Evolutionary conservation across 1,140 invertebrate genomes (phyloP).

Genomic region (Dreissena rostriformis): DNA sequence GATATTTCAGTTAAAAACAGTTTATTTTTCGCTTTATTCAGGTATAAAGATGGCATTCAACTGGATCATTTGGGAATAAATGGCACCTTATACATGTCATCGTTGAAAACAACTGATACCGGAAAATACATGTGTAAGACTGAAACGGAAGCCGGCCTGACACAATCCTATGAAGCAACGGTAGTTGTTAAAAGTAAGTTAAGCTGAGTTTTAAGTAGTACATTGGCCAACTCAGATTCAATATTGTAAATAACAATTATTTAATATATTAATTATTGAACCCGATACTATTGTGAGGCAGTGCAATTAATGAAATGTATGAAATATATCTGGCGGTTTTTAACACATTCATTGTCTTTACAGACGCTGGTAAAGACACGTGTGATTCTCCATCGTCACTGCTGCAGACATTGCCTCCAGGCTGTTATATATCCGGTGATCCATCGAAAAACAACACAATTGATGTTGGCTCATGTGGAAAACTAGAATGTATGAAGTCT

Average conservation of each 20-base stretch:
- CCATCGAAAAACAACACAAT: background rate
- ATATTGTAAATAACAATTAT: too few relatives aligned
- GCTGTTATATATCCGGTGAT: background rate
- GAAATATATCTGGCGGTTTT: too few relatives aligned
- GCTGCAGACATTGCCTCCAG: background rate
- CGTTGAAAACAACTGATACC: background rate
- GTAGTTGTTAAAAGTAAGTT: too few relatives aligned
- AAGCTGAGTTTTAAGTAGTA: too few relatives aligned
- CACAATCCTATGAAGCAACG: background rate
- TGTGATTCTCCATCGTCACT: background rate
- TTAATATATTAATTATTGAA: too few relatives aligned
- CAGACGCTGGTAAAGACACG: background rate
- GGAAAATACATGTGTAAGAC: constrained; percentile 8
- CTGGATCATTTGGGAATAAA: constrained; percentile 1
- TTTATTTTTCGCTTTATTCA: too few relatives aligned
- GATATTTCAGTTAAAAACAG: too few relatives aligned
- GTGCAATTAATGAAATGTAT: too few relatives aligned
- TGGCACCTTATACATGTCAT: background rate
- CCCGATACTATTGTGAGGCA: too few relatives aligned
- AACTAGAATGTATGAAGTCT: background rate
- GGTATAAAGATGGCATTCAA: constrained; percentile 15
- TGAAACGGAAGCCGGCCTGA: constrained; percentile 7
- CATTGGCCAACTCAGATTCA: too few relatives aligned
- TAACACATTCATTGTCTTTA: background rate
- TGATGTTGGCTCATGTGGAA: constrained; percentile 30